Percentiles rank a stretch among this genome's conserved stretches.
Evolutionary conservation across 1,140 invertebrate genomes (phyloP).

Genomic region (Chelonus insularis): DNA sequence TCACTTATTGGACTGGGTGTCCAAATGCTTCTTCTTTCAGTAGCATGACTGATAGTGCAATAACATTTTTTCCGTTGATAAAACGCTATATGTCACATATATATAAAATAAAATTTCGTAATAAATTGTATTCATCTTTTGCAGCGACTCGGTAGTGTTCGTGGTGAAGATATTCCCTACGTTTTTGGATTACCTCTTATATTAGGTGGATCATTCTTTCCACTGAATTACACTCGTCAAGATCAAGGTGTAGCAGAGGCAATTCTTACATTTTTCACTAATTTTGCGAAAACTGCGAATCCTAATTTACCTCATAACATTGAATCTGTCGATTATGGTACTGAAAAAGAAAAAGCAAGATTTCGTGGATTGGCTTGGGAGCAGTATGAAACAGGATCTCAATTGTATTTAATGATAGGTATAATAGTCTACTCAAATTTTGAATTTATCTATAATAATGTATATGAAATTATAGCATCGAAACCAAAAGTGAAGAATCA

Average conservation of each 20-base stretch:
- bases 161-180: conserved; percentile 84
- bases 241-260: conserved; percentile 77
- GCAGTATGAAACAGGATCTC: conserved; percentile 73
- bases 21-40: no score
- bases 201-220: conserved; percentile 65
- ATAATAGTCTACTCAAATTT: conserved; percentile 32
- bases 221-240: conserved; percentile 73
- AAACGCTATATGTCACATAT: no score
- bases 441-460: no score
- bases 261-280: conserved; percentile 74
- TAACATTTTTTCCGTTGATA: no score
- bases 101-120: no score
- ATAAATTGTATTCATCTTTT: conserved; percentile 39
- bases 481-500: conserved; percentile 78
- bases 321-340: conserved; percentile 63
- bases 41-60: no score
- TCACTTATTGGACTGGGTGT: no score
- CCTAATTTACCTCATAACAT: conserved; percentile 67
- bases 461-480: conserved; percentile 67
- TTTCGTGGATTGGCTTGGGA: conserved; percentile 69
- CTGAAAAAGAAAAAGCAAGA: conserved; percentile 64
- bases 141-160: conserved; percentile 76
- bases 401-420: conserved; percentile 78
- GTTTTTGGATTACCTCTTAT: conserved; percentile 85
- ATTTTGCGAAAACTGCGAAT: conserved; percentile 76